Evolutionary conservation across 2,888 invertebrate species (phyloP).

Genomic region (Drosophila suboccidentalis): DNA sequence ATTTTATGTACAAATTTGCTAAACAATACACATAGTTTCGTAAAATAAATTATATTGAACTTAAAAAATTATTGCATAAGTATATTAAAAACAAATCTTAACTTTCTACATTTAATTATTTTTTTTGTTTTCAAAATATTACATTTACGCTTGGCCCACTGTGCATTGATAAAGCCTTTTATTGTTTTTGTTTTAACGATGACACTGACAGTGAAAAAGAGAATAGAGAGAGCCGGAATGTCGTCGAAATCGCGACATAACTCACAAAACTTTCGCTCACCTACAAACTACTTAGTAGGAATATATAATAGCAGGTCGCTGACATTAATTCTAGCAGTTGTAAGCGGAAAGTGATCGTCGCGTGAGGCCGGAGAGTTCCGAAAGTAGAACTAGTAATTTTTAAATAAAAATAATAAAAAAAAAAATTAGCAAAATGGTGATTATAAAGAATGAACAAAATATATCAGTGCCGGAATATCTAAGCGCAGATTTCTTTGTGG

Average conservation of each 20-base stretch:
- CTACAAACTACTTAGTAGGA: constrained; percentile 5
- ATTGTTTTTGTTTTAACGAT: background rate
- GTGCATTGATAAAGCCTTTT: constrained; percentile 10
- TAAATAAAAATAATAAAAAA: background rate
- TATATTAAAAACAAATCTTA: background rate
- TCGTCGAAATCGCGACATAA: constrained; percentile 2
- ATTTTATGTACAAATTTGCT: too few species aligned
- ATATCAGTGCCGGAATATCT: constrained; percentile 77
- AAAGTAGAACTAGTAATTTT: background rate
- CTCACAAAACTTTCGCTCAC: background rate
- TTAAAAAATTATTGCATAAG: background rate
- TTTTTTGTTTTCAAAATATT: background rate
- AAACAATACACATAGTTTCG: too few species aligned
- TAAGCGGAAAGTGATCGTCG: constrained; percentile 11
- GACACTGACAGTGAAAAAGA: constrained; percentile 10
- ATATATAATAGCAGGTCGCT: constrained; percentile 32
- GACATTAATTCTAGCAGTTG: constrained; percentile 23
- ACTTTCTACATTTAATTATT: background rate
- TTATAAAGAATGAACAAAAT: constrained; percentile 60
- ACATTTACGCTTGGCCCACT: background rate
- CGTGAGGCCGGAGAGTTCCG: background rate
- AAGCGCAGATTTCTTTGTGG: constrained; percentile 72
- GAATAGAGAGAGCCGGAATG: constrained; percentile 19
- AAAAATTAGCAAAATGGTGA: constrained; percentile 39
- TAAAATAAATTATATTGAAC: too few species aligned